These are phyloP conservation scores for Urocolius indicus DNA, from an alignment of 2,113 vertebrate species.

Conservation along the genomic window DNA sequence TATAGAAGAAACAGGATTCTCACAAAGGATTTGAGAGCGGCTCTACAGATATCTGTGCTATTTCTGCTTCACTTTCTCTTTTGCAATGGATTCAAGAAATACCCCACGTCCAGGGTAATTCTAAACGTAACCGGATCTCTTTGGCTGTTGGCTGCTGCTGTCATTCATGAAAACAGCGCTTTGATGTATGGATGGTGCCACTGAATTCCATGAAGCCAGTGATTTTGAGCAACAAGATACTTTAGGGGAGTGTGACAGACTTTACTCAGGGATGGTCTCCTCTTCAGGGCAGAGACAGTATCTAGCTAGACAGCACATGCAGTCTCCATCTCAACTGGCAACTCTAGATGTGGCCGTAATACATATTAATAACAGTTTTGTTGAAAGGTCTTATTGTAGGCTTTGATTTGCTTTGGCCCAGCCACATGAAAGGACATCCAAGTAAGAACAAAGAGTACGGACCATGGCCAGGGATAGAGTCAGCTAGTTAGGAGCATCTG, in stretches of 20 bases:
- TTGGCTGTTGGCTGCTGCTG: not conserved
- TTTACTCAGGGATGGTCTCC: not conserved
- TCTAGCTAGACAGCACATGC: not conserved
- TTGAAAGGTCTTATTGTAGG: constrained; percentile 58
- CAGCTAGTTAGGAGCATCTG: not conserved
- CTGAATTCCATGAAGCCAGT: not conserved
- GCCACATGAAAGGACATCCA: constrained; percentile 20
- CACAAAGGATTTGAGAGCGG: not conserved
- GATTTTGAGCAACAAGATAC: not conserved
- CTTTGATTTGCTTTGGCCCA: constrained; percentile 41
- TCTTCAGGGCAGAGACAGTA: not conserved
- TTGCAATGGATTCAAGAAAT: not conserved
- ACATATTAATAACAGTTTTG: constrained; percentile 51
- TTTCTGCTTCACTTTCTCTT: not conserved
- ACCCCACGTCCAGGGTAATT: not conserved
- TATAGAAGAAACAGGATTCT: not conserved
- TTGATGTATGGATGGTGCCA: not conserved
- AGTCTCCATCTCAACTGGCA: constrained; percentile 2
- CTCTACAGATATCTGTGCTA: not conserved
- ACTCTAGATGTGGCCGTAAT: not conserved
- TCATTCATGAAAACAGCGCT: not conserved
- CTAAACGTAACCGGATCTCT: not conserved
- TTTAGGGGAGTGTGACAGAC: not conserved
- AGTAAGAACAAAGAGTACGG: constrained; percentile 24
- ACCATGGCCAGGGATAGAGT: not conserved